Evolutionary conservation across 2,113 vertebrate species (phyloP).

Genomic region (Sceloporus undulatus): DNA sequence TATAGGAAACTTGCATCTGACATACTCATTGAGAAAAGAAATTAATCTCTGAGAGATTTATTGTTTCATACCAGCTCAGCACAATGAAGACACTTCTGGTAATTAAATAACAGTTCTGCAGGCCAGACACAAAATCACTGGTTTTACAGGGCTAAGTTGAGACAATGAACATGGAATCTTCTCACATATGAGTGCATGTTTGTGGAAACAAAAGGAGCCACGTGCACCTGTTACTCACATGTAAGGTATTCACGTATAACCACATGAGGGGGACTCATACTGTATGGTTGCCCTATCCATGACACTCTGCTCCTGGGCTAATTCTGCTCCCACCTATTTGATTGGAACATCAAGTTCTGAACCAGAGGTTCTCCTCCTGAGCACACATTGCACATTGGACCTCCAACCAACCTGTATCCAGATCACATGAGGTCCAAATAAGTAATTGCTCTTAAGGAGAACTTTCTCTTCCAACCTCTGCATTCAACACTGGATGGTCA

Average conservation of each 20-base stretch:
- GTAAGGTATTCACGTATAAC: too few relatives aligned
- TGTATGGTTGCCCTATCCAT: not conserved
- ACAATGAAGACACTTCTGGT: slow-evolving; percentile 20
- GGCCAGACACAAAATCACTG: not conserved
- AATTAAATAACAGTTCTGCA: not conserved
- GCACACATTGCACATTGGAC: not conserved
- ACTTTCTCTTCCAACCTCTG: not conserved
- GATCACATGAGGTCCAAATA: not conserved
- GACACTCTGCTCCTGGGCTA: not conserved
- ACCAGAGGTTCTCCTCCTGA: not conserved
- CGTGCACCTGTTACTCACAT: not conserved
- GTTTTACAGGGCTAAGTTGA: not conserved
- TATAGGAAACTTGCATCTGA: slow-evolving; percentile 29
- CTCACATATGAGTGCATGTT: not conserved
- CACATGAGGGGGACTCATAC: too few relatives aligned
- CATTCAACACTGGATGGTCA: not conserved
- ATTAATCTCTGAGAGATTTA: slow-evolving; percentile 36
- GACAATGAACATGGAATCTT: not conserved
- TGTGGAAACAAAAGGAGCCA: not conserved
- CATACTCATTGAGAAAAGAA: slow-evolving; percentile 47
- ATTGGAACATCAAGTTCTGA: not conserved
- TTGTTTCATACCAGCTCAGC: slow-evolving; percentile 42
- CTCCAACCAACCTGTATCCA: not conserved
- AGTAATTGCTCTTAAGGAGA: not conserved
- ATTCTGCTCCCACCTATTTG: not conserved